phyloP scores from a whole-genome alignment of 2,113 vertebrate species.

The Chaenocephalus aceratus region DNA sequence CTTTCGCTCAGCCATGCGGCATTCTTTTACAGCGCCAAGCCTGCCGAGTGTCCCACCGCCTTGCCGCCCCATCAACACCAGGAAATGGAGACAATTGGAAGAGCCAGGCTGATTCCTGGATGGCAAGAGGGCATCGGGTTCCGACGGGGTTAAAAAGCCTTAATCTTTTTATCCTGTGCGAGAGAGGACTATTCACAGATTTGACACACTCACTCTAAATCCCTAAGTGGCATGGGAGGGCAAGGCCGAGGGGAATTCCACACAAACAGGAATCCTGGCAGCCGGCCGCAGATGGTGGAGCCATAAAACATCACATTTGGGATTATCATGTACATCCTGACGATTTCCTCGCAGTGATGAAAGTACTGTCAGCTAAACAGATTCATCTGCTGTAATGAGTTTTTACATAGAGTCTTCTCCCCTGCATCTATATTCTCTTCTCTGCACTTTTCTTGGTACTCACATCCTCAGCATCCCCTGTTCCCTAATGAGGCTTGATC shows the following conservation, averaged over 20 bases:
- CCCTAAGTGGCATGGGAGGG: constrained; percentile 71
- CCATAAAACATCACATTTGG: constrained; percentile 18
- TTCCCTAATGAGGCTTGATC: constrained; percentile 83
- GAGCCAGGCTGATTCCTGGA: constrained; percentile 73
- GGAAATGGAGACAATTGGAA: constrained; percentile 59
- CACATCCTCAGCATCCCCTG: constrained; percentile 70
- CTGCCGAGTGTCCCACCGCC: constrained; percentile 45
- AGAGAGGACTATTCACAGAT: constrained; percentile 76
- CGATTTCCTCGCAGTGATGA: constrained; percentile 7
- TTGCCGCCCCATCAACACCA: constrained; percentile 46
- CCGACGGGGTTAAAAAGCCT: constrained; percentile 78
- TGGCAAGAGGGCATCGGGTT: constrained; percentile 60
- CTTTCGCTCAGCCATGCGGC: constrained; percentile 48
- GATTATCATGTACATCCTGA: constrained; percentile 23
- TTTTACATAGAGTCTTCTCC: neutral
- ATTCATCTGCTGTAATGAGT: constrained; percentile 23
- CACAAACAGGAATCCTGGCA: constrained; percentile 62
- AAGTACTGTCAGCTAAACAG: constrained; percentile 3
- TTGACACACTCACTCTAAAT: constrained; percentile 79
- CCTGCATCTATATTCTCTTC: constrained; percentile 30
- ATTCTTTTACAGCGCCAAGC: constrained; percentile 58
- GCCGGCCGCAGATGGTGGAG: constrained; percentile 27
- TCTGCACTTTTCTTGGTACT: constrained; percentile 33
- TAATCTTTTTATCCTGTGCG: constrained; percentile 83
- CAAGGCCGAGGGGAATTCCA: constrained; percentile 41